A percentile compares a stretch with the other conserved stretches of the same genome.
Conservation (phyloP, 1,140 invertebrate species). For the Colletes gigas region DNA sequence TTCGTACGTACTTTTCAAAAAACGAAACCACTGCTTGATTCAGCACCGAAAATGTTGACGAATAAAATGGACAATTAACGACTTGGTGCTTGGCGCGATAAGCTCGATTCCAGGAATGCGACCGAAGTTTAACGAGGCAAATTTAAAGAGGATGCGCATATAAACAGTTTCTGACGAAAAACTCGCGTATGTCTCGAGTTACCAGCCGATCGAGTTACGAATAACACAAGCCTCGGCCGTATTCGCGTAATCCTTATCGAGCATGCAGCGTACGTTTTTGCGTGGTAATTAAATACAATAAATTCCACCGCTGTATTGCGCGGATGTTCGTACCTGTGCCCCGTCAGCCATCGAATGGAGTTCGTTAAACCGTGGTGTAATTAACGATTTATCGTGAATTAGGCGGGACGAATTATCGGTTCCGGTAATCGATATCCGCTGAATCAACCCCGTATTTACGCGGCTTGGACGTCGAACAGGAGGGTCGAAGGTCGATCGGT, state of each 20-base stretch:
- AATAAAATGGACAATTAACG: no score
- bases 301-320: background rate
- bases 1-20: no score
- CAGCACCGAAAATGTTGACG: no score
- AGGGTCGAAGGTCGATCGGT: conserved; percentile 38
- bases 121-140: no score
- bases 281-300: conserved; percentile 35
- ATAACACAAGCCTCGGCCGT: background rate
- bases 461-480: background rate
- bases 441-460: conserved; percentile 5
- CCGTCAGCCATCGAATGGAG: background rate
- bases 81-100: no score
- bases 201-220: background rate
- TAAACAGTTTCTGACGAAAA: no score
- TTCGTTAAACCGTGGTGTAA: conserved; percentile 35
- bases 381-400: conserved; percentile 53
- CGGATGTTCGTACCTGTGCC: background rate
- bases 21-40: no score
- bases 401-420: conserved; percentile 22
- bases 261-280: background rate
- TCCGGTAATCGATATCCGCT: conserved; percentile 36
- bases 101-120: no score
- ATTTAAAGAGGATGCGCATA: no score
- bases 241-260: background rate
- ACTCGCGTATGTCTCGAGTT: no score